phyloP scores from a whole-genome alignment of 1,140 invertebrate genomes.

The Phymastichus coffea region DNA sequence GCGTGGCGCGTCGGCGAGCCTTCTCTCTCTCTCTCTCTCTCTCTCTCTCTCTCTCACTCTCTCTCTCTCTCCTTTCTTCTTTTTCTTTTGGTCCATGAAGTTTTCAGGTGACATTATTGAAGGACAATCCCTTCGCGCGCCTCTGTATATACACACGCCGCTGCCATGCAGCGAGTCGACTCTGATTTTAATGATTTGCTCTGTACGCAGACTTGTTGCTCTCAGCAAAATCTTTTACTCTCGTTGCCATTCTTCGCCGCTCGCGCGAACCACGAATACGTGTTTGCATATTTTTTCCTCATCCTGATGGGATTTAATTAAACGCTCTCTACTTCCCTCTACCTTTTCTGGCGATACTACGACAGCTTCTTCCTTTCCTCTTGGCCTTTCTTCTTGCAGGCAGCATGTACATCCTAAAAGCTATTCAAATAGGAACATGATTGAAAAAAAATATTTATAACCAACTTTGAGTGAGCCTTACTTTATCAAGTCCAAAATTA shows the following conservation, averaged over 20 bases:
- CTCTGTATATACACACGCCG: background rate
- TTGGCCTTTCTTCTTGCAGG: background rate
- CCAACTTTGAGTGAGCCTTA: too few relatives aligned
- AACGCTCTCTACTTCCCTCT: background rate
- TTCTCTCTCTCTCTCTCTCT: slow-evolving; percentile 33
- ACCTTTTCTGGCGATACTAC: too few relatives aligned
- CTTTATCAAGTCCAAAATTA: too few relatives aligned
- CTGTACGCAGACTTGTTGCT: background rate
- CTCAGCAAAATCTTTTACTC: background rate
- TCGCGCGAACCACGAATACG: background rate
- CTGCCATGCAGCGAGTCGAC: background rate
- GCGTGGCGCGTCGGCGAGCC: too few relatives aligned
- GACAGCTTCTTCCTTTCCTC: background rate
- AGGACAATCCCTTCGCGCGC: slow-evolving; percentile 10
- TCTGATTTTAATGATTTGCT: slow-evolving; percentile 26
- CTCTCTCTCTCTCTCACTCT: slow-evolving; percentile 12
- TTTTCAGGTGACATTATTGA: slow-evolving; percentile 25
- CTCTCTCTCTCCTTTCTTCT: slow-evolving; percentile 23
- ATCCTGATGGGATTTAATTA: slow-evolving; percentile 13
- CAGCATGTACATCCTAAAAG: too few relatives aligned
- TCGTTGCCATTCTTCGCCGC: background rate
- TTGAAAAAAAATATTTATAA: too few relatives aligned
- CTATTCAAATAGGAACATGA: too few relatives aligned
- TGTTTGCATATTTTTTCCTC: background rate
- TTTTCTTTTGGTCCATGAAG: slow-evolving; percentile 2